Percentiles rank a stretch among this genome's conserved stretches.
Conservation (phyloP, 2,888 invertebrate species). For the Gymnosoma rotundatum region DNA sequence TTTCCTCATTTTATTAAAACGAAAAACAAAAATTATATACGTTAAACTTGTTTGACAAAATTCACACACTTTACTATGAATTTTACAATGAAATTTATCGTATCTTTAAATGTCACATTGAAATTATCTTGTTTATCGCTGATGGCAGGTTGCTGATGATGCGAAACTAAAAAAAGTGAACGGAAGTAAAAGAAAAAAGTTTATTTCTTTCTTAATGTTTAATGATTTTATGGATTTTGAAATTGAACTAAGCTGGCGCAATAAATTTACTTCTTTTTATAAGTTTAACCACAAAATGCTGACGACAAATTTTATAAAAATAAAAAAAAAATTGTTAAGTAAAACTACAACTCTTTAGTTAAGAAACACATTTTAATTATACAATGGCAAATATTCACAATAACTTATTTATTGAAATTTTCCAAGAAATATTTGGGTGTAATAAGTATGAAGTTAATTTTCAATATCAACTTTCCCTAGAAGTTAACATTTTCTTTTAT, state of each 20-base stretch:
- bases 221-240: not conserved
- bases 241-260: not conserved
- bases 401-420: not conserved
- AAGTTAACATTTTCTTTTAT: no score
- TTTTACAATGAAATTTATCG: not conserved
- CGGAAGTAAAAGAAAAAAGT: constrained; percentile 26
- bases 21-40: constrained; percentile 9
- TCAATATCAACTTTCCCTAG: constrained; percentile 1
- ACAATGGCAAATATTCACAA: not conserved
- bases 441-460: not conserved
- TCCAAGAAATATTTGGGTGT: not conserved
- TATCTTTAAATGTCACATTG: not conserved
- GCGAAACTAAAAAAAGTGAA: constrained; percentile 19
- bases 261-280: not conserved
- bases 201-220: not conserved
- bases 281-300: constrained; percentile 22
- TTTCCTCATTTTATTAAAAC: constrained; percentile 59
- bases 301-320: not conserved
- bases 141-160: not conserved
- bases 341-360: no score
- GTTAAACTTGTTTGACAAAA: constrained; percentile 38
- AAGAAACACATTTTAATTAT: no score
- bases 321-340: no score
- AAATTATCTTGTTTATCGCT: constrained; percentile 9
- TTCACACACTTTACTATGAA: constrained; percentile 40